phyloP scores from a whole-genome alignment of 2,113 vertebrate species.

The Diphyllodes magnificus region DNA sequence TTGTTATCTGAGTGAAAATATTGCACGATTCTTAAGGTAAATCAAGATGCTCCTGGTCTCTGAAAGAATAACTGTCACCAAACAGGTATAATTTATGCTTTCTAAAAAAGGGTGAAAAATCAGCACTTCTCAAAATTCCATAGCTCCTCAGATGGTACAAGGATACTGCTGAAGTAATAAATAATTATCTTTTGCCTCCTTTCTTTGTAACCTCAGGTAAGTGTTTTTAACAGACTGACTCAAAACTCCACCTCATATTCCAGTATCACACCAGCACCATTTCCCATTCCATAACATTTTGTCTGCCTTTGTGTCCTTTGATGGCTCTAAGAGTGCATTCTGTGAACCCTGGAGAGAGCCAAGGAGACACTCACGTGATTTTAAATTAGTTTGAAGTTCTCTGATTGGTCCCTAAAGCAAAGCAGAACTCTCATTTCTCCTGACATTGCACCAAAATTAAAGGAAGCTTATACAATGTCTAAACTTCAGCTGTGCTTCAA shows the following conservation, averaged over 20 bases:
- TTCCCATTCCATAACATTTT: background rate
- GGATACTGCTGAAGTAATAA: background rate
- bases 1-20: background rate
- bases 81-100: background rate
- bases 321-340: background rate
- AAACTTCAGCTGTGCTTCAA: background rate
- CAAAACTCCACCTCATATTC: background rate
- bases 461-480: background rate
- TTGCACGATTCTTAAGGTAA: background rate
- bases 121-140: background rate
- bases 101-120: background rate
- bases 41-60: background rate
- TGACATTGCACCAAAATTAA: background rate
- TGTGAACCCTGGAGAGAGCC: background rate
- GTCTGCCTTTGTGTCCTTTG: background rate
- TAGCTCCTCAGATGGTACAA: background rate
- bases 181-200: background rate
- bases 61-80: background rate
- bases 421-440: background rate
- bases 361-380: background rate
- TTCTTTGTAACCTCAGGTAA: background rate
- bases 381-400: background rate
- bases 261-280: background rate
- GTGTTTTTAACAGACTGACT: background rate
- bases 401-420: background rate